These are phyloP conservation scores for Chloroceryle inda DNA, from an alignment of 2,797 vertebrate species.

Conservation along the genomic window DNA sequence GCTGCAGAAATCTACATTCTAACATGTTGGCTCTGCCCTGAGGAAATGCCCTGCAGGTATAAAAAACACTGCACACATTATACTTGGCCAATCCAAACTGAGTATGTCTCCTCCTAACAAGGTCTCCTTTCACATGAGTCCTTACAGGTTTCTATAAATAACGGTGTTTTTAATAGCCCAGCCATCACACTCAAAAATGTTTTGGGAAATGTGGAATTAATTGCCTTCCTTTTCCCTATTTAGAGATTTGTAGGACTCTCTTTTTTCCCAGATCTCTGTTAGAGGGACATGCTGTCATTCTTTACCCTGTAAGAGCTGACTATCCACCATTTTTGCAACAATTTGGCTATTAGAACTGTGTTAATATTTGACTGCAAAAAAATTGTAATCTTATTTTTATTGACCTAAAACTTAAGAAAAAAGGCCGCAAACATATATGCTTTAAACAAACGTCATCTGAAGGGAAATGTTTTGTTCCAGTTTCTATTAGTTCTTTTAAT, in stretches of 20 bases:
- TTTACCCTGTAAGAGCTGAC: background rate
- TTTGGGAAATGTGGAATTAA: conserved; percentile 62
- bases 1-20: conserved; percentile 10
- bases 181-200: background rate
- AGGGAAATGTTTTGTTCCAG: background rate
- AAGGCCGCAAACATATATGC: background rate
- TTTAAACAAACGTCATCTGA: background rate
- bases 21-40: background rate
- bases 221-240: conserved; percentile 9
- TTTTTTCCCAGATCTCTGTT: background rate
- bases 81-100: conserved; percentile 11
- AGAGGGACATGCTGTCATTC: background rate
- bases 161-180: conserved; percentile 53
- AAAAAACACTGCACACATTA: conserved; percentile 15
- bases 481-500: background rate
- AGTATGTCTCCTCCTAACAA: conserved; percentile 35
- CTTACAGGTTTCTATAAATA: conserved; percentile 59
- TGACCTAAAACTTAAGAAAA: background rate
- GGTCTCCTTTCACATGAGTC: conserved; percentile 29
- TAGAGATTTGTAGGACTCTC: background rate
- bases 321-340: background rate
- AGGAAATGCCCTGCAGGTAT: conserved; percentile 59
- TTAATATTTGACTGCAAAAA: background rate
- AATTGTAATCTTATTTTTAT: background rate
- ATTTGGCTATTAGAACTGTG: background rate